Evolutionary conservation across 2,113 vertebrate species (phyloP), one percentile per base, ranked within the genome.

Genomic region (Spilogale gracilis): DNA sequence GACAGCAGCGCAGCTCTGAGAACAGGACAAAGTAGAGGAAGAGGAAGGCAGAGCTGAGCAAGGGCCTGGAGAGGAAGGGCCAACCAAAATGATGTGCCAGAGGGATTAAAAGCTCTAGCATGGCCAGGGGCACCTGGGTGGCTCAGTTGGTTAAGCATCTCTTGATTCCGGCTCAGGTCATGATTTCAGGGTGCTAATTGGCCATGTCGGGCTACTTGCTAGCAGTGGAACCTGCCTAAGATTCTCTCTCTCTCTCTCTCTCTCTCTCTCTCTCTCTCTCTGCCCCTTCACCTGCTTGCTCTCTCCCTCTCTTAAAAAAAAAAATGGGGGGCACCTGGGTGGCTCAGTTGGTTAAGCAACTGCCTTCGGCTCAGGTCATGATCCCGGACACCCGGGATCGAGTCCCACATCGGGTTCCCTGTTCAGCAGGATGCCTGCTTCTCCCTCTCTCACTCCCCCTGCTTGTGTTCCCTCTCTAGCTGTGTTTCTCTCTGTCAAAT

Each of bases 1-100:
- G 50, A 38, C 0, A 3, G 2, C 0, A 12, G 0, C 0, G 4
- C 14, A 0, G 0, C 38, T 45, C 16, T 0, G 38, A 63, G 18
- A 30, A 38, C 43, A 2, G 25, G 2, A 3, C 3, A 4, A 27
- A 50, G 23, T 0, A 38, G 38, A 43, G 9, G 48, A 16, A 27
- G 20, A 63, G 23, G 38, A 25, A 10, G 73, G 52, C 16, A 43
- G 87, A 32, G 14, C 13, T 1, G 1, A 58, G 32, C 73, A 2
- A 25, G 20, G 25, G 13, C 45, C 1, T 0, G 14, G 54, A 54
- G 65, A 25, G 10, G 14, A 78, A 20, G 21, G 58, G 23, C 45
- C 78, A n/a, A 30, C 76, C 79, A 21, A 11, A 78, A 67, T 0
- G 38, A 52, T 65, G 17, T 21, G 2, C 79, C 43, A 13, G 30